Conservation (phyloP, 1,140 invertebrate genomes). For the Lucilia cuprina region DNA sequence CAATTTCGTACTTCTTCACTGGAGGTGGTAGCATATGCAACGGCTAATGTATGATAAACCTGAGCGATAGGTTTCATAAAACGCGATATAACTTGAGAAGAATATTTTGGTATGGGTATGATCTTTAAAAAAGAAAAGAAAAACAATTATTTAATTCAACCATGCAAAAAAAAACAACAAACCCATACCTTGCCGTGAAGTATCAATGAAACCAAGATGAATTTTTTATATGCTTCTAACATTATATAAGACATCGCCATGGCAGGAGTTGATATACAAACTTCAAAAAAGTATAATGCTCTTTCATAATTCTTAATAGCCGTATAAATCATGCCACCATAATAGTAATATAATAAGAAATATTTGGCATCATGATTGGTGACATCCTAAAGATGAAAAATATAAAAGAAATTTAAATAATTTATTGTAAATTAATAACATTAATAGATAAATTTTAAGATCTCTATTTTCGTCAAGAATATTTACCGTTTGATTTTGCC, state of each 20-base stretch:
- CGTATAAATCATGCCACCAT: slow-evolving; percentile 96
- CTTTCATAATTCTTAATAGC: slow-evolving; percentile 91
- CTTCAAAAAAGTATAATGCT: slow-evolving; percentile 94
- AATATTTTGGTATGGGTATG: slow-evolving; percentile 85
- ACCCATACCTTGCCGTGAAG: slow-evolving; percentile 81
- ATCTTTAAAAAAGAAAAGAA: slow-evolving; percentile 65
- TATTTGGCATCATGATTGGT: slow-evolving; percentile 87
- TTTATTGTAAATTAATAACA: no score
- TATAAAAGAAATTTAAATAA: neutral
- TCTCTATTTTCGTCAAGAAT: no score
- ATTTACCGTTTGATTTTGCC: slow-evolving; percentile 47
- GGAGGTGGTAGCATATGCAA: slow-evolving; percentile 79
- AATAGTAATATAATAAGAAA: slow-evolving; percentile 95
- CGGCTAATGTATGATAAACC: slow-evolving; percentile 90
- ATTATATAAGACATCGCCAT: slow-evolving; percentile 95
- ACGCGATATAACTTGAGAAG: slow-evolving; percentile 85
- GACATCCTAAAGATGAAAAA: slow-evolving; percentile 61
- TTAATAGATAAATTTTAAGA: no score
- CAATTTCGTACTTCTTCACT: slow-evolving; percentile 73
- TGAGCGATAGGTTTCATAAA: slow-evolving; percentile 91
- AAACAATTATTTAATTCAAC: neutral
- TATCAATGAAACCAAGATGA: slow-evolving; percentile 89
- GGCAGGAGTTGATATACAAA: slow-evolving; percentile 90
- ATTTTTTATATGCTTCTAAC: slow-evolving; percentile 97
- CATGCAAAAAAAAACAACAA: slow-evolving; percentile 1